phyloP scores from a whole-genome alignment of 2,113 vertebrate species.

The Pangasianodon gigas region DNA sequence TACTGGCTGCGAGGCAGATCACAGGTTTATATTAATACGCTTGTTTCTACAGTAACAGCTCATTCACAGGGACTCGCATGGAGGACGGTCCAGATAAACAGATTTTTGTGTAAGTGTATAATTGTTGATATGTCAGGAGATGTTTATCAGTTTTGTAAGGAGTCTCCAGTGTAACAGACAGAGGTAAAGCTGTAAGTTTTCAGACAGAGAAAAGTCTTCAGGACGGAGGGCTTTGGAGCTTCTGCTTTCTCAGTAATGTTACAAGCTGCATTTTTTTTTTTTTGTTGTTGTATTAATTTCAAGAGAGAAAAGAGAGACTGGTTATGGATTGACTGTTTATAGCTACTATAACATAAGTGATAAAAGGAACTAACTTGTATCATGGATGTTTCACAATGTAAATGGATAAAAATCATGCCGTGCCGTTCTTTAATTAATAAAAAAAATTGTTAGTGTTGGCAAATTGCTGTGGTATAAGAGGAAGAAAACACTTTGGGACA shows the following conservation, averaged over 20 bases:
- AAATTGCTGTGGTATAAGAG: background rate
- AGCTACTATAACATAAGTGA: background rate
- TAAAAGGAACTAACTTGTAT: background rate
- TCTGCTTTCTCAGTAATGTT: background rate
- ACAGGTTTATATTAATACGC: background rate
- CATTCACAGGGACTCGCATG: background rate
- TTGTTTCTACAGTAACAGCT: background rate
- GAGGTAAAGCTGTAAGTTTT: background rate
- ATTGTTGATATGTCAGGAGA: background rate
- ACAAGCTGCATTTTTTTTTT: background rate
- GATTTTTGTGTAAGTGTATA: background rate
- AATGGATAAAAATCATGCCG: background rate
- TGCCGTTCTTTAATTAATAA: no score
- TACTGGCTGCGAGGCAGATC: background rate
- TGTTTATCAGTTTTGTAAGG: background rate
- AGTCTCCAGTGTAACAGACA: background rate
- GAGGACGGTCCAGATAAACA: background rate
- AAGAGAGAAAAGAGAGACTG: background rate
- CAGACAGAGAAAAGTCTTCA: background rate
- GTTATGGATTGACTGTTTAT: background rate
- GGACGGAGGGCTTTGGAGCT: background rate
- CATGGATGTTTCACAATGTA: background rate
- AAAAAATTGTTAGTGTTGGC: background rate
- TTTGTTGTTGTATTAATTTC: no score
- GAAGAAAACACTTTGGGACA: background rate